Evolutionary conservation across 37 sponge, comb jelly and placozoan species (phyloP).

Genomic region (Diacarnus erythraeanus): DNA sequence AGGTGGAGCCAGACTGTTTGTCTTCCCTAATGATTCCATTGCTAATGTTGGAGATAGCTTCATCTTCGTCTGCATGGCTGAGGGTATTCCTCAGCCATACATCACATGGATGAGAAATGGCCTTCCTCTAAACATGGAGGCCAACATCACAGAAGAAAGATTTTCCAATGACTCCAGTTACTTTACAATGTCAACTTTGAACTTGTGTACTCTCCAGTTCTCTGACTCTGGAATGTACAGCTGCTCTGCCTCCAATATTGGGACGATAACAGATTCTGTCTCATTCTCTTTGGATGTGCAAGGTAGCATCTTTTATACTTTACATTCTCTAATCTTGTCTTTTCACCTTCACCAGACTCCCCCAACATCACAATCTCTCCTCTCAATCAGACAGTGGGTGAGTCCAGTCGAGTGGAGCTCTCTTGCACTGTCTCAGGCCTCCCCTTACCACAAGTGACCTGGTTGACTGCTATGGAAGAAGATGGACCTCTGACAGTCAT

Average conservation of each 20-base stretch:
- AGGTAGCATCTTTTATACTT: not conserved
- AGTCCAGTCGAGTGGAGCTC: not conserved
- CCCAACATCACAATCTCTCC: not conserved
- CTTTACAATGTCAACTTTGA: not conserved
- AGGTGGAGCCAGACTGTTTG: not conserved
- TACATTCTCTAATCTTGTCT: not conserved
- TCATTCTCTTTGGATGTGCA: conserved; percentile 1
- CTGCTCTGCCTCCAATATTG: conserved; percentile 19
- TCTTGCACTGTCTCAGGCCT: not conserved
- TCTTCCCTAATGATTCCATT: not conserved
- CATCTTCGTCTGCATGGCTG: conserved; percentile 11
- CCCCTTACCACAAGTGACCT: not conserved
- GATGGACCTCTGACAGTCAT: not conserved
- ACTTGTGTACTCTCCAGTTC: conserved; percentile 7
- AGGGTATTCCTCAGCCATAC: conserved; percentile 23
- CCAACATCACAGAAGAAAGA: not conserved
- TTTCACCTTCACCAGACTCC: not conserved
- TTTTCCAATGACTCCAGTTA: not conserved
- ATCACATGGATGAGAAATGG: conserved; percentile 28
- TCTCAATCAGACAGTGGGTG: not conserved
- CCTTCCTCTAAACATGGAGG: not conserved
- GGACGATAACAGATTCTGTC: not conserved
- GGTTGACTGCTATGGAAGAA: not conserved
- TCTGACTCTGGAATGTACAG: conserved; percentile 16
- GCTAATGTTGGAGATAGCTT: not conserved